These are phyloP conservation scores for Pangasianodon gigas DNA, from an alignment of 2,113 vertebrate genomes.

Conservation along the genomic window DNA sequence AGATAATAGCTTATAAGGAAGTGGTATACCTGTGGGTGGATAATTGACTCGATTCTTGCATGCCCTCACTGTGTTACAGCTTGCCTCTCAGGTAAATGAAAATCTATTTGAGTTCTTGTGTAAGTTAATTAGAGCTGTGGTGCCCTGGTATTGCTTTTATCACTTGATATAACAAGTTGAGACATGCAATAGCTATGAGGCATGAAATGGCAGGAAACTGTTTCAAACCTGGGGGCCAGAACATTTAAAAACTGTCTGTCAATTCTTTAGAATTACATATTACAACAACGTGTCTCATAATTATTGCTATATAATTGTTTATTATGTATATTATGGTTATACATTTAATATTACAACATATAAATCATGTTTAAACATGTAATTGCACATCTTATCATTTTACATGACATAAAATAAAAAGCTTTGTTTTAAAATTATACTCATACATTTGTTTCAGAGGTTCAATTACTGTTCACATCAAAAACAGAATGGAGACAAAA, in stretches of 20 bases:
- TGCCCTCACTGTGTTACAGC: constrained; percentile 67
- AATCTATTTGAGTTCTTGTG: constrained; percentile 66
- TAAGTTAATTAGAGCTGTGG: constrained; percentile 61
- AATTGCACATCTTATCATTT: too few relatives aligned
- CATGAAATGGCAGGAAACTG: constrained; percentile 24
- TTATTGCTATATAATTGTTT: too few relatives aligned
- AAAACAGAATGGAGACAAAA: not conserved
- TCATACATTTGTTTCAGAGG: not conserved
- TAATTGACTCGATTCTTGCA: constrained; percentile 46
- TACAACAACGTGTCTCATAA: not conserved
- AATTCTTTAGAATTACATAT: constrained; percentile 60
- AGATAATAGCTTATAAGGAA: constrained; percentile 14
- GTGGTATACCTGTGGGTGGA: constrained; percentile 5
- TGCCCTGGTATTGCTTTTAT: constrained; percentile 63
- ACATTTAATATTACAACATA: not conserved
- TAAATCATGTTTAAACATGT: not conserved
- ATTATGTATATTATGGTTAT: too few relatives aligned
- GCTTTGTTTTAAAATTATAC: not conserved
- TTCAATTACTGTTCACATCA: not conserved
- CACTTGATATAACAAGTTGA: constrained; percentile 54
- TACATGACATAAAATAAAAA: too few relatives aligned
- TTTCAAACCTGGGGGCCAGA: constrained; percentile 35
- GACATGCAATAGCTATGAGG: constrained; percentile 45
- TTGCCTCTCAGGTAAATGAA: constrained; percentile 64
- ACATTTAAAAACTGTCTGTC: constrained; percentile 59